Base-by-base conservation (phyloP, 2,113 vertebrate species). In the Mastomys coucha region DNA sequence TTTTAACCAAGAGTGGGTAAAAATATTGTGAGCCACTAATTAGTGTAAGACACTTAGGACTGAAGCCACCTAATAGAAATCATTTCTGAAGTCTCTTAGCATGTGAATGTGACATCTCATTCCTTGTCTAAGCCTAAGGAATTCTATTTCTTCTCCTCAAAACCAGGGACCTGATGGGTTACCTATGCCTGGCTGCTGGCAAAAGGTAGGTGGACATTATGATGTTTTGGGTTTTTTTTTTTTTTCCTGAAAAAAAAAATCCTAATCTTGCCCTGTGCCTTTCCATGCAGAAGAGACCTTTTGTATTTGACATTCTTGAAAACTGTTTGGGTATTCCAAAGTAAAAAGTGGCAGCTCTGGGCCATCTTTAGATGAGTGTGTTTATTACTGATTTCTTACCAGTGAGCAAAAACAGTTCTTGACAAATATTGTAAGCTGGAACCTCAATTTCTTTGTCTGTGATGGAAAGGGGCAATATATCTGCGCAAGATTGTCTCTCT, bases 161-260 rank as follows among this genome's bases (percentile, higher is more conserved):
- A 98, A 39, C 98, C 98, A 99, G 99, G 99, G 99, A 91, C 99
- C 99, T 0, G 99, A 99, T 98, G 99, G 99, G 98, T 99, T 99
- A 98, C 99, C 99, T 78, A 99, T 99, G 99, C 99, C 99, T 97
- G 99, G 99, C 36, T 99, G 99, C 97, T 99, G 99, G 99, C 99
- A 99, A 98, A 99, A 99, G 99, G 99, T 99, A 99, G 99, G 99
- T 99, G 99, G 98, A 98, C 89, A 63, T 63, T 88, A 19, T 9
- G 16, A 36, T n/a, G n/a, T n/a, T n/a, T n/a, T n/a, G n/a, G 96
- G 93, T 94, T 80, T 24, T 22, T 76, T 51, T 93, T 53, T 12
- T 22, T 76, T 51, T 49, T 78, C 90, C 91, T 73, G 84, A 97
- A 72, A 91, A 42, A 78, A 65, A 76, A 69, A 78, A 49, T 33